Percentiles rank a stretch among this genome's conserved stretches.
These are phyloP conservation scores for Sphaeramia orbicularis DNA, from an alignment of 2,797 vertebrate species.

Conservation along the genomic window DNA sequence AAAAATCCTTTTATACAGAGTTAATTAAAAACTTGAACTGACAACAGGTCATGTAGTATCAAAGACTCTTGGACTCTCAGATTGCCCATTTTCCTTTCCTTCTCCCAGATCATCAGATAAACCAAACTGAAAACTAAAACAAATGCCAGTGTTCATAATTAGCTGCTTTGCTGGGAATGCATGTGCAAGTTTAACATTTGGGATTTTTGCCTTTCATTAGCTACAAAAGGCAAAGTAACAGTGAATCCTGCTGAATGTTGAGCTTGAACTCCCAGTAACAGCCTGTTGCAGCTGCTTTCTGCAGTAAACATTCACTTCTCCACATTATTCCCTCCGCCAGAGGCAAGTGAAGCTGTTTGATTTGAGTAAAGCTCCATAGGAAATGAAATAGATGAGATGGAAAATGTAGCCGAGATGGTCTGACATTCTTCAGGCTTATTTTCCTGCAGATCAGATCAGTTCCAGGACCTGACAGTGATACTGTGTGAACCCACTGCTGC, in stretches of 20 bases:
- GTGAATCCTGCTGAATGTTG: neutral
- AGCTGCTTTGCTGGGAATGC: neutral
- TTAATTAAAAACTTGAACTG: neutral
- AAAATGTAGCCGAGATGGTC: slow-evolving; percentile 33
- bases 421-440: slow-evolving; percentile 29
- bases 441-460: slow-evolving; percentile 4
- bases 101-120: neutral
- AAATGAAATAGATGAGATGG: slow-evolving; percentile 42
- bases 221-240: neutral
- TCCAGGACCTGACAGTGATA: slow-evolving; percentile 25
- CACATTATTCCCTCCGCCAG: slow-evolving; percentile 25
- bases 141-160: neutral
- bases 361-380: slow-evolving; percentile 35
- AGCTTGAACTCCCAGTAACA: slow-evolving; percentile 17
- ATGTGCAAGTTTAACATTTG: neutral
- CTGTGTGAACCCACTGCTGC: neutral
- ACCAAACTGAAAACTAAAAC: neutral
- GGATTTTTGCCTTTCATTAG: neutral
- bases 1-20: neutral
- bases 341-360: slow-evolving; percentile 29
- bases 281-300: neutral
- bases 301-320: slow-evolving; percentile 25
- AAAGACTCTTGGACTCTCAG: neutral
- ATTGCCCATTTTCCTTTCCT: neutral
- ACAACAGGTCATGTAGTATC: neutral